phyloP scores from a whole-genome alignment of 2,113 vertebrate species.

The Lanius collurio region DNA sequence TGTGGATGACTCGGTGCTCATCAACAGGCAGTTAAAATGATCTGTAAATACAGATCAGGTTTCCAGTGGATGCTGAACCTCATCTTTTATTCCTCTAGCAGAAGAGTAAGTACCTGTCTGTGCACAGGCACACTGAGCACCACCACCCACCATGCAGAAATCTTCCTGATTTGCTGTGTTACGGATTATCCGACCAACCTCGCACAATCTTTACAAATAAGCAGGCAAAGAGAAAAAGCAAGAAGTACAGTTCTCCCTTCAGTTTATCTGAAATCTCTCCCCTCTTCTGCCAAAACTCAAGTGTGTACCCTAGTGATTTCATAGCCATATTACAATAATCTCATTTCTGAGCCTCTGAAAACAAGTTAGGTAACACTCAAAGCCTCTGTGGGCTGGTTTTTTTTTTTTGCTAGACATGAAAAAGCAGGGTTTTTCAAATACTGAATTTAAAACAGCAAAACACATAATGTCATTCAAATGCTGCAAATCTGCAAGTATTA shows the following conservation, averaged over 20 bases:
- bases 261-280: background rate
- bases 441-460: background rate
- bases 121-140: background rate
- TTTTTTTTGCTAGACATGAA: background rate
- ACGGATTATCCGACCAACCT: background rate
- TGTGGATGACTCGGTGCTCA: background rate
- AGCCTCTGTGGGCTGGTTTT: background rate
- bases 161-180: background rate
- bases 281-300: background rate
- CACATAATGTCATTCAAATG: background rate
- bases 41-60: slow-evolving; percentile 38
- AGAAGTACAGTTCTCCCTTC: background rate
- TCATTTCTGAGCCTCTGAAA: slow-evolving; percentile 32
- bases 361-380: slow-evolving; percentile 31
- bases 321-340: background rate
- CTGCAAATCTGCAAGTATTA: background rate
- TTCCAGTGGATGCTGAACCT: slow-evolving; percentile 26
- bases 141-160: background rate
- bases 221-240: background rate
- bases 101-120: background rate
- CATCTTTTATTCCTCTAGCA: slow-evolving; percentile 19
- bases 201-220: background rate
- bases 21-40: background rate
- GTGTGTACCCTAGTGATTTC: background rate
- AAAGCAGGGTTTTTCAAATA: background rate